A percentile compares a stretch with the other conserved stretches of the same genome.
Conservation (phyloP, 2,113 vertebrate genomes). For the Eurypyga helias region DNA sequence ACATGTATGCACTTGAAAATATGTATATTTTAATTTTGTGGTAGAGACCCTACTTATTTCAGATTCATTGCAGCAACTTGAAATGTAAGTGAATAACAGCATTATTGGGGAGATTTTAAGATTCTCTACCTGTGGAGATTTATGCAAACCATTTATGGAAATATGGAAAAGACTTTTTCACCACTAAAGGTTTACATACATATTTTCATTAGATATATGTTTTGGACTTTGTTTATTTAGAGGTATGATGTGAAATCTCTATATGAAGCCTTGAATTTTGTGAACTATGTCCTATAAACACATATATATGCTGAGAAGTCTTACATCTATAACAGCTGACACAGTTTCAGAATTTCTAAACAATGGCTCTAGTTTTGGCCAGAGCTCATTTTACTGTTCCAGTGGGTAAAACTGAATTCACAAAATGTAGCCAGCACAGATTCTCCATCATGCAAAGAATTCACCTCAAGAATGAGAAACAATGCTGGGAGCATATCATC, state of each 20-base stretch:
- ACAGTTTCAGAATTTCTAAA: constrained; percentile 1
- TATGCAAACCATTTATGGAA: constrained; percentile 44
- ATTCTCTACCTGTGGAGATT: constrained; percentile 18
- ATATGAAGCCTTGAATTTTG: neutral
- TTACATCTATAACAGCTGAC: constrained; percentile 4
- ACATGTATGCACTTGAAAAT: neutral
- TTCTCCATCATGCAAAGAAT: neutral
- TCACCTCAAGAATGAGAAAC: neutral
- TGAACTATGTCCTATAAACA: neutral
- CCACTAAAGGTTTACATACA: neutral
- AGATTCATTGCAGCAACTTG: constrained; percentile 34
- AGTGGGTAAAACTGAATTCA: neutral
- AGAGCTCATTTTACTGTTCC: neutral
- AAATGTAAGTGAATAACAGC: constrained; percentile 22
- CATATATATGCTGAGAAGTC: neutral
- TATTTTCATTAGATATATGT: neutral
- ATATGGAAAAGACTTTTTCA: neutral
- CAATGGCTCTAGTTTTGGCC: neutral
- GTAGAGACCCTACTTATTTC: neutral
- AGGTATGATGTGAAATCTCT: neutral
- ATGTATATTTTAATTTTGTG: constrained; percentile 43
- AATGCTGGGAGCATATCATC: neutral
- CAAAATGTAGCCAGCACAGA: neutral
- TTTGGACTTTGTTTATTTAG: neutral
- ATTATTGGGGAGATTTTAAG: constrained; percentile 40